Percentiles rank a stretch among this genome's conserved stretches.
Conservation (phyloP, 2,888 invertebrate species). For the Caenorhabditis imperialis region DNA sequence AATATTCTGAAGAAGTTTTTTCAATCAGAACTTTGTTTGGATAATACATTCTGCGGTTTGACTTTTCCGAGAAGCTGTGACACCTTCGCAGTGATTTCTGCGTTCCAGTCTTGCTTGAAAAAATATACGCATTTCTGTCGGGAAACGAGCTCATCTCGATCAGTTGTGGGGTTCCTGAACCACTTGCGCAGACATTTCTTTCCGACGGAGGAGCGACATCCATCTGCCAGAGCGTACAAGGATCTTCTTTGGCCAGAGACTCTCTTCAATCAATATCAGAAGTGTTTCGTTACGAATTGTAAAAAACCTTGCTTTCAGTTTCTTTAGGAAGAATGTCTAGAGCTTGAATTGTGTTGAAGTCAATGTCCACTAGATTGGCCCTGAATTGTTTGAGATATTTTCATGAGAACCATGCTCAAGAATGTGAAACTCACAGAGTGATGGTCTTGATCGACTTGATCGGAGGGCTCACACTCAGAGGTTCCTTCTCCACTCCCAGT, state of each 20-base stretch:
- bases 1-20: conserved; percentile 38
- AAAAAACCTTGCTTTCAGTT: conserved; percentile 30
- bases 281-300: neutral
- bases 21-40: neutral
- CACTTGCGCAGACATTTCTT: conserved; percentile 81
- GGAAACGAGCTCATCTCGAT: conserved; percentile 82
- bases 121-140: conserved; percentile 85
- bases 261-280: conserved; percentile 7
- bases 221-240: conserved; percentile 82
- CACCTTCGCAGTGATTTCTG: conserved; percentile 81
- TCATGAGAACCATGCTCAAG: too few relatives aligned
- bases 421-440: conserved; percentile 50
- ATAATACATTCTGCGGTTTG: conserved; percentile 25
- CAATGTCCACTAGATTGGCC: conserved; percentile 72
- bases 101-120: conserved; percentile 80
- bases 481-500: conserved; percentile 71
- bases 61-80: conserved; percentile 80
- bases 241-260: conserved; percentile 12
- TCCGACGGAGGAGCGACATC: conserved; percentile 85
- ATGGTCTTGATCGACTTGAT: conserved; percentile 65
- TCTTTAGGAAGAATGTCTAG: conserved; percentile 84
- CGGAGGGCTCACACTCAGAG: conserved; percentile 60
- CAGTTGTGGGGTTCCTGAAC: conserved; percentile 85
- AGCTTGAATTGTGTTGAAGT: conserved; percentile 80
- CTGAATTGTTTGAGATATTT: conserved; percentile 49